Base-by-base conservation (phyloP, 1,140 invertebrate genomes). In the Bombus waltoni region DNA sequence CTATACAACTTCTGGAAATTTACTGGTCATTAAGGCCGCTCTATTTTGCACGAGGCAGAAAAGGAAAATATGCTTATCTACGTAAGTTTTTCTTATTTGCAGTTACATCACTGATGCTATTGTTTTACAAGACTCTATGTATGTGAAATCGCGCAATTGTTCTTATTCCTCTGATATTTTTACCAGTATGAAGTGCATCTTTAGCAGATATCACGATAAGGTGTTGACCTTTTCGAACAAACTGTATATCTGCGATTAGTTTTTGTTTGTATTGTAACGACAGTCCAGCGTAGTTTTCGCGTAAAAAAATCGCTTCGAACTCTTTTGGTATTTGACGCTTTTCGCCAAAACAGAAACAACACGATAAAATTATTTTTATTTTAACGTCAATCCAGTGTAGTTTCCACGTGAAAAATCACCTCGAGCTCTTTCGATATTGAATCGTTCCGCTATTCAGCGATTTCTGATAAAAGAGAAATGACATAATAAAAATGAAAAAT, bases 1-100 rank as follows among this genome's bases (percentile, higher is more conserved):
- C 59, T 74, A 70, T 68, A 38, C 1, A 62, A 18, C 72, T 42
- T 83, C 71, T 88, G 89, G 88, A 90, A 88, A 90, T 89, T 47
- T 89, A 89, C 83, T 65, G 79, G 66, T 66, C 80, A 22, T 65
- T 77, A 65, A 35, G 18, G 75, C 72, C 22, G 62, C 35, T 66
- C 35, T 68, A 80, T 47, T 57, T 76, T 85, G 47, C 38, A 53
- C 76, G 40, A 78, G 32, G 38, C 32, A 47, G 32, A 25, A 62
- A 15, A 76, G 18, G 78, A 76, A 53, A 81, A 88, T 76, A 75
- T 47, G 80, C 65, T 87, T 80, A 78, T 88, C 83, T 57, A 40
- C 47, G 62, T 59, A 38, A 38, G 40, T 85, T 81, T 73, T 44
- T 65, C 66, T 81, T 62, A 68, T 57, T 78, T 77, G 22, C 25